Percentiles rank a stretch among this genome's conserved stretches.
Conservation (phyloP, 2,888 invertebrate genomes). For the Marronus borbonicus region DNA sequence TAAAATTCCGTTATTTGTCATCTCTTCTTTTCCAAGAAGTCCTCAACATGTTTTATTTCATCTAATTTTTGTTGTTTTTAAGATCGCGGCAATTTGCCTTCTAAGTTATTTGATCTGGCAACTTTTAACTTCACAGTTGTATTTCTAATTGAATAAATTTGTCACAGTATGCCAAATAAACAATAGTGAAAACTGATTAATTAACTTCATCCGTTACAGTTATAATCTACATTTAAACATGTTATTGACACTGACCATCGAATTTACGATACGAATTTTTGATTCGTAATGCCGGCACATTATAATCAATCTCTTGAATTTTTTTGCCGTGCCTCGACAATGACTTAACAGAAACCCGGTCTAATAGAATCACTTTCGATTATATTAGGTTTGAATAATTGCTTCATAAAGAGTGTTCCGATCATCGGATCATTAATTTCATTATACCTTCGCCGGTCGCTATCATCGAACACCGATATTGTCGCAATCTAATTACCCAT, state of each 20-base stretch:
- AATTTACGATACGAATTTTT: constrained; percentile 62
- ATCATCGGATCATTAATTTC: constrained; percentile 52
- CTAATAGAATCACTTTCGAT: constrained; percentile 71
- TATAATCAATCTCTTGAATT: constrained; percentile 65
- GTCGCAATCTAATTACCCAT: constrained; percentile 48
- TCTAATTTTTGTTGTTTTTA: too few relatives aligned
- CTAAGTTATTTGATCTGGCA: too few relatives aligned
- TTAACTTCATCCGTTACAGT: constrained; percentile 26
- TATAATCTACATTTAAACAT: constrained; percentile 40
- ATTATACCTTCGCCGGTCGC: constrained; percentile 45
- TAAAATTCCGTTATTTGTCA: too few relatives aligned
- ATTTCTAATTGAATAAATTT: background rate
- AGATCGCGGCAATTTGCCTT: too few relatives aligned
- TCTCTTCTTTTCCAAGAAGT: too few relatives aligned
- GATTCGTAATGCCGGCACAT: constrained; percentile 66
- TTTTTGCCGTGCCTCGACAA: constrained; percentile 58
- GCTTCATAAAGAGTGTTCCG: constrained; percentile 60
- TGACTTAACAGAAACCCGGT: constrained; percentile 66
- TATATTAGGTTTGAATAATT: constrained; percentile 69
- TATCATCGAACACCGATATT: constrained; percentile 41
- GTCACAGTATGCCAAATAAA: constrained; percentile 15
- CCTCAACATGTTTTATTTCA: too few relatives aligned
- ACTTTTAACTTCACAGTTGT: background rate
- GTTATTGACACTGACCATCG: constrained; percentile 58
- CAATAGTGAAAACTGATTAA: constrained; percentile 11